Evolutionary conservation across 2,888 invertebrate genomes (phyloP), one percentile per base, ranked within the genome.

Genomic region (Spialia ferax): DNA sequence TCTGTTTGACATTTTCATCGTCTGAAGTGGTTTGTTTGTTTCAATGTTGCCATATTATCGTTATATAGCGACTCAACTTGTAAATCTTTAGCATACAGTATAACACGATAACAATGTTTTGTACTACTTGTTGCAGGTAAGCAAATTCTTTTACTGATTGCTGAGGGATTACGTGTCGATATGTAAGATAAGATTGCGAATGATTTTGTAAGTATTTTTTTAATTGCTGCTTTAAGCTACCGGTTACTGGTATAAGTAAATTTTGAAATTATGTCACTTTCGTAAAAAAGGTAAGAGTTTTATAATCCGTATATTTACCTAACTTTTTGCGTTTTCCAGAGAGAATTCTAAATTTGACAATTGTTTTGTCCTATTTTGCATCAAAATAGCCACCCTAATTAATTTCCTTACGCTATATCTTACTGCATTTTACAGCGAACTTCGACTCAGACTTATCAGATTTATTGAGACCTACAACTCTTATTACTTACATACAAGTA

Each of bases 91-190:
- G 29, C 11, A 15, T 60, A 18, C 11, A 18, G 22, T 61, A 15
- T 35, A 38, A 20, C 5, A 13, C 29, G 26, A 61, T 42, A 71
- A 73, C 59, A 54, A 66, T 65, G 45, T 74, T 71, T 59, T 72
- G 45, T 74, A 6, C 13, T 59, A 20, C 75, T 77, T 80, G 78
- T 82, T 81, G 50, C 82, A 82, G 81, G 83, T 83, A 82, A 81
- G 77, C 70, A 63, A 56, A 68, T n/a, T 66, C 18, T 60, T 63
- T 50, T 61, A 55, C 38, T 48, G 32, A 50, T 50, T 32, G 32
- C 52, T 54, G 66, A 66, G 54, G 66, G 29, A 60, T 66, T 60
- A 54, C 42, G 42, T 59, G 26, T 26, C 29, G 6, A 59, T 57
- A 65, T 59, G 52, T n/a, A n/a, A 65, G 15, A 15, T 42, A 15